These are phyloP conservation scores for Notoglanidium macrostoma DNA, from an alignment of 2,797 vertebrate species.

Conservation along the genomic window DNA sequence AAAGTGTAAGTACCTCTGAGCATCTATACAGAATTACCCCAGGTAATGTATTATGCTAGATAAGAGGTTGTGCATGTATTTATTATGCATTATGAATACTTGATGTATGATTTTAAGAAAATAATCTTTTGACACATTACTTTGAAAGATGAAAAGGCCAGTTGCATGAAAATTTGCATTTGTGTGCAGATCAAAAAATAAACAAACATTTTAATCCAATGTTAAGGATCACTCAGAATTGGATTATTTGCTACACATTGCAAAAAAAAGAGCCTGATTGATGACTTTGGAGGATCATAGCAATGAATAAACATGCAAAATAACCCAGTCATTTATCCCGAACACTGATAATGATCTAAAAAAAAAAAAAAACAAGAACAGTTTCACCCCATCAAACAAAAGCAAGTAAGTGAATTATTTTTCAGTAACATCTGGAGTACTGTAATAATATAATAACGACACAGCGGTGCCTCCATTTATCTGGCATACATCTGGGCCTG, in stretches of 20 bases:
- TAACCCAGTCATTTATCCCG: not conserved
- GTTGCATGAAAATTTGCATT: not conserved
- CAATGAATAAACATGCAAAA: not conserved
- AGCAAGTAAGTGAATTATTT: conserved; percentile 2
- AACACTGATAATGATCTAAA: not conserved
- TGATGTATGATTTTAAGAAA: not conserved
- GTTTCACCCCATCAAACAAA: not conserved
- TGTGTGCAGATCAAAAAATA: not conserved
- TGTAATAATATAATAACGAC: conserved; percentile 4
- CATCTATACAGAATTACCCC: not conserved
- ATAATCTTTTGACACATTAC: not conserved
- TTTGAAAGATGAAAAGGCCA: not conserved
- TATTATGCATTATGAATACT: not conserved
- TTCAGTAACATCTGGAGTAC: conserved; percentile 10
- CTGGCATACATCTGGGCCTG: conserved; percentile 2
- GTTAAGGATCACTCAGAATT: not conserved
- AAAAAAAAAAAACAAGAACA: not conserved
- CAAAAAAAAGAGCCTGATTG: not conserved
- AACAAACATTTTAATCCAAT: not conserved
- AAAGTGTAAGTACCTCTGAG: not conserved
- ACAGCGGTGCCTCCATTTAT: not conserved
- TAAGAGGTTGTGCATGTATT: not conserved
- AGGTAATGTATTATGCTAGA: not conserved
- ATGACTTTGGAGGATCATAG: not conserved
- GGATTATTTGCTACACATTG: not conserved